Conservation (phyloP, 2,888 invertebrate genomes). For the Ormia ochracea region DNA sequence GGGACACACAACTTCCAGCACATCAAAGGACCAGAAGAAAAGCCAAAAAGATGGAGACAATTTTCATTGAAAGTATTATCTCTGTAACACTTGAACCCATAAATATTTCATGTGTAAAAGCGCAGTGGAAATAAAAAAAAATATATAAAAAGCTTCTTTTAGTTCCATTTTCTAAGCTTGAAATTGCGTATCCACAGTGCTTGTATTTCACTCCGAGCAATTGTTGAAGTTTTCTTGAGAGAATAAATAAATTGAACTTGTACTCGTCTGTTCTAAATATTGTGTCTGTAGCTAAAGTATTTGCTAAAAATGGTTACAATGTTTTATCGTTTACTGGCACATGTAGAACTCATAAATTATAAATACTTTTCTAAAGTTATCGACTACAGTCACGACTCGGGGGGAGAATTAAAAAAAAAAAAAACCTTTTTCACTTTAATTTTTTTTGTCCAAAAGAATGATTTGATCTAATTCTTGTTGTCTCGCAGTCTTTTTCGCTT, state of each 20-base stretch:
- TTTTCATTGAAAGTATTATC: constrained; percentile 49
- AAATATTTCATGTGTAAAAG: constrained; percentile 56
- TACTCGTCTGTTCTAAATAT: not conserved
- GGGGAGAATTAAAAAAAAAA: not conserved
- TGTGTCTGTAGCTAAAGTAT: not conserved
- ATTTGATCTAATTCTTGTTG: no score
- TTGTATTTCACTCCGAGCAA: not conserved
- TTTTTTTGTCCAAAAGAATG: not conserved
- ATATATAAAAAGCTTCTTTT: not conserved
- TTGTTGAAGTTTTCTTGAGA: not conserved
- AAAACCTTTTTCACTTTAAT: not conserved
- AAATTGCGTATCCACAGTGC: not conserved
- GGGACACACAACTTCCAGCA: constrained; percentile 18
- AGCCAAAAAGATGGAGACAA: constrained; percentile 5
- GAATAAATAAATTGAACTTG: constrained; percentile 16
- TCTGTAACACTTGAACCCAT: constrained; percentile 52
- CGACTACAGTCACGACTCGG: not conserved
- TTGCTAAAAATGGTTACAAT: not conserved
- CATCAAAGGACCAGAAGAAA: constrained; percentile 1
- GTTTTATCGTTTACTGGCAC: not conserved
- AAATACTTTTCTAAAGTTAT: not conserved
- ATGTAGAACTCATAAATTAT: constrained; percentile 4
- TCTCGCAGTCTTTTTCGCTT: no score
- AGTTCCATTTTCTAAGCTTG: constrained; percentile 9
- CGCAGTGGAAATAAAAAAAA: constrained; percentile 1